A percentile compares a stretch with the other conserved stretches of the same genome.
Evolutionary conservation across 1,140 invertebrate species (phyloP).

Genomic region (Diachasma alloeum): DNA sequence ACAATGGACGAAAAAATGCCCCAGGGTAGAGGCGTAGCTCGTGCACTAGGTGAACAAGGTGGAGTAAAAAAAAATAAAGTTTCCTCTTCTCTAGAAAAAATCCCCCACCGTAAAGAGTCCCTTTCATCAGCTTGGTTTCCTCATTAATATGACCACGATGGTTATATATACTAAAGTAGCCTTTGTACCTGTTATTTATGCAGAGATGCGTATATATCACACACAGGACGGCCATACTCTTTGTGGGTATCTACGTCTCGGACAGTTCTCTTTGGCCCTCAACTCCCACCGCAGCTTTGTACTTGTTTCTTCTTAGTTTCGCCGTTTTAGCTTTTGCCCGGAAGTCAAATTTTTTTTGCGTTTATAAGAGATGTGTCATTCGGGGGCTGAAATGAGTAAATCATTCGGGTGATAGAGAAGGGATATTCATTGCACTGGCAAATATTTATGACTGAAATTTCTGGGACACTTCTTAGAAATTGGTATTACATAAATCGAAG

Average conservation of each 20-base stretch:
- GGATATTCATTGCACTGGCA: too few species aligned
- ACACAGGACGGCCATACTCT: not conserved
- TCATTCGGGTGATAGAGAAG: too few species aligned
- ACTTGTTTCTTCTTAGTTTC: not conserved
- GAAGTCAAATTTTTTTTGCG: too few species aligned
- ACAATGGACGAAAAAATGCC: not conserved
- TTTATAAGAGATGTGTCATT: too few species aligned
- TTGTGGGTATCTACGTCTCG: not conserved
- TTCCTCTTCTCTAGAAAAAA: conserved; percentile 1
- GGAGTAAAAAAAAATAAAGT: not conserved
- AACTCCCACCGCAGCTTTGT: not conserved
- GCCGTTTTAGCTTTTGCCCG: not conserved
- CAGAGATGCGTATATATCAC: conserved; percentile 3
- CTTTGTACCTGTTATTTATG: conserved; percentile 15
- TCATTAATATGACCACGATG: conserved; percentile 18
- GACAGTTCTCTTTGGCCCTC: conserved; percentile 10
- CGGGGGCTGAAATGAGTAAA: too few species aligned
- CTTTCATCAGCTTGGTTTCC: conserved; percentile 7
- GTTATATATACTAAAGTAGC: conserved; percentile 18
- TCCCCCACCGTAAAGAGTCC: conserved; percentile 3
- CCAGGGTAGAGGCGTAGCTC: not conserved
- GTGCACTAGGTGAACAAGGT: not conserved
- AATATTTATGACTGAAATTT: too few species aligned
- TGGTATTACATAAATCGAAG: too few species aligned
- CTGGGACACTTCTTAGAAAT: too few species aligned